Base-by-base conservation (phyloP, 2,797 vertebrate genomes). In the Gymnocypris eckloni region DNA sequence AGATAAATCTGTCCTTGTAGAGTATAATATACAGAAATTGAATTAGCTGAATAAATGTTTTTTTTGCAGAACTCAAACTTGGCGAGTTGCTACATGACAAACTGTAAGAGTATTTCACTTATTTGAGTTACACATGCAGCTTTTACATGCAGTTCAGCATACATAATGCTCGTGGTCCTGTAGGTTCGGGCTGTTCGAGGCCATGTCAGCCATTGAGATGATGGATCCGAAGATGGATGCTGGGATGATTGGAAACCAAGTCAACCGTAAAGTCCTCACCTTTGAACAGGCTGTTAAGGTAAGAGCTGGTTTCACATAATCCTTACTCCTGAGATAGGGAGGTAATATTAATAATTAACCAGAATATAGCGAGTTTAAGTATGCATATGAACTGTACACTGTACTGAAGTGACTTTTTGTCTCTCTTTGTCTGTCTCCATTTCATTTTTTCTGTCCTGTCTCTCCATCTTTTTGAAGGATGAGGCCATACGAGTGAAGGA, bases 141-240 rank as follows among this genome's bases (percentile, higher is more conserved):
- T n/a, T 43, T 73, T 28, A 28, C 6, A 10, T 73, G 13, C 9
- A 10, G 18, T 28, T 25, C 6, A 9, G 50, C 1, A 1, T 7
- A 22, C 0, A 3, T 52, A 12, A 66, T 50, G 12, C 13, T 45
- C 4, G 2, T 70, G 22, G 72, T n/a, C 6, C 66, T 73, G 10
- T 69, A 99, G 98, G 85, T 99, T 99, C 94, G 98, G 98, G 81
- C 95, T 99, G 85, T 99, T 99, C 94, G 98, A 99, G 95, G 98
- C 98, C 73, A 99, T 99, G 98, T 99, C 98, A 86, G 98, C 98
- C 86, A 99, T 99, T 92, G 98, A 99, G 95, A 99, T 99, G 98
- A 99, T 99, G 98, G 98, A 99, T 94, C 98, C 98, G 16, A 99
- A 99, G 91, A 99, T 99, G 98, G 98, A 99, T 88, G 98, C 98